phyloP scores from a whole-genome alignment of 2,888 invertebrate genomes.

The Melinaea marsaeus region DNA sequence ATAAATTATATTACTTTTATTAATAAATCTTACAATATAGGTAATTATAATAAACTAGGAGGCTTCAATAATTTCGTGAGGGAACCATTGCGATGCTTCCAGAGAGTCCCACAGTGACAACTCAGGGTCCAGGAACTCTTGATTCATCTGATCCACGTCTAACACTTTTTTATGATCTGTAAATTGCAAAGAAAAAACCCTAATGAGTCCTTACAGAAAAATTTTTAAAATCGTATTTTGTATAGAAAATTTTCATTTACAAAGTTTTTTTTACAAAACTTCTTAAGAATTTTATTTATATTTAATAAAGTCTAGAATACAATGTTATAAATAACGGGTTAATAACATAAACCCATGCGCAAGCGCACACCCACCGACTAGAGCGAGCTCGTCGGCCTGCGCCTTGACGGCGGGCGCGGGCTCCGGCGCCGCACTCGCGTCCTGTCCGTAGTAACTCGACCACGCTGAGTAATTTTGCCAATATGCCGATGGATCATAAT shows the following conservation, averaged over 20 bases:
- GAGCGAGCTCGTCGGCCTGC: constrained; percentile 82
- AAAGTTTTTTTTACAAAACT: too few relatives aligned
- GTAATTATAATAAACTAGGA: constrained; percentile 35
- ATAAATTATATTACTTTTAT: too few relatives aligned
- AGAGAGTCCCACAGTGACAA: constrained; percentile 88
- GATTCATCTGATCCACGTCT: constrained; percentile 87
- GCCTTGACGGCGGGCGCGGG: constrained; percentile 49
- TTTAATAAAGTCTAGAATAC: too few relatives aligned
- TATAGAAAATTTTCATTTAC: neutral
- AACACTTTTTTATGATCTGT: constrained; percentile 85
- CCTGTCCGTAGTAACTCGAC: constrained; percentile 86
- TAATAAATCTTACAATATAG: too few relatives aligned
- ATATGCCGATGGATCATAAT: constrained; percentile 90
- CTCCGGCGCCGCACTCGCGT: constrained; percentile 64
- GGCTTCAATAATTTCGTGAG: constrained; percentile 84
- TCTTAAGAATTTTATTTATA: too few relatives aligned
- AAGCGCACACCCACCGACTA: constrained; percentile 78
- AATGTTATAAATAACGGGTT: too few relatives aligned
- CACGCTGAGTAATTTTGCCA: constrained; percentile 93
- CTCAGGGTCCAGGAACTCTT: constrained; percentile 86
- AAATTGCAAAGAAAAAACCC: constrained; percentile 37
- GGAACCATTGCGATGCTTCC: constrained; percentile 90
- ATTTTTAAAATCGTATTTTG: neutral
- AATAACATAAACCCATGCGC: too few relatives aligned
- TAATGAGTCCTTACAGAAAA: neutral